Evolutionary conservation across 2,888 invertebrate species (phyloP).

Genomic region (Ctena decussata): DNA sequence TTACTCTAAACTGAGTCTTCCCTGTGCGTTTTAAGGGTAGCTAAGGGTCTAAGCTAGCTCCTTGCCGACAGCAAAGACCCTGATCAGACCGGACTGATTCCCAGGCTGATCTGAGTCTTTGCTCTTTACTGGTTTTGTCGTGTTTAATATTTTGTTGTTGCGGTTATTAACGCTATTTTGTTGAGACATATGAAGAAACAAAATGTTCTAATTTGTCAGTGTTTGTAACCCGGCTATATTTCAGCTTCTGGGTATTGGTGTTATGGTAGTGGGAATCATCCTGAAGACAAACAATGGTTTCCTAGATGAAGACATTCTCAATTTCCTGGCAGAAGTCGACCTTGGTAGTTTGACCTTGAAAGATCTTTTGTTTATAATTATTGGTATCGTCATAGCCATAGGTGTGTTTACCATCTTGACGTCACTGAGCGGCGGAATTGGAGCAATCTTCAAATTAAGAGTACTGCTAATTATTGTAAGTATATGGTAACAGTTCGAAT

Average conservation of each 20-base stretch:
- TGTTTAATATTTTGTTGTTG: too few relatives aligned
- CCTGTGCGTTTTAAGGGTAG: too few relatives aligned
- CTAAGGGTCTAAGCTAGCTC: too few relatives aligned
- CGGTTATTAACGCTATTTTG: not conserved
- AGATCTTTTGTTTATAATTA: conserved; percentile 29
- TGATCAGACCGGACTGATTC: too few relatives aligned
- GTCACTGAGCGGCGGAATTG: conserved; percentile 49
- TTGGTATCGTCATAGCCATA: conserved; percentile 36
- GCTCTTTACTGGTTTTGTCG: too few relatives aligned
- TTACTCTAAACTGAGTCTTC: too few relatives aligned
- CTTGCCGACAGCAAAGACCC: too few relatives aligned
- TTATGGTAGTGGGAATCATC: conserved; percentile 30
- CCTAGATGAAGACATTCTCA: conserved; percentile 47
- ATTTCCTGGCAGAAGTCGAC: conserved; percentile 35
- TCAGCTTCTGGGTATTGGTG: conserved; percentile 49
- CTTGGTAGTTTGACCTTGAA: conserved; percentile 38
- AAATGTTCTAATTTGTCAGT: conserved; percentile 10
- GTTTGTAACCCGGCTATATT: not conserved
- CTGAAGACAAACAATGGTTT: conserved; percentile 34
- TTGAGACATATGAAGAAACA: not conserved
- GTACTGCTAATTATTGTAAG: conserved; percentile 40
- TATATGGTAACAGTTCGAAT: too few relatives aligned
- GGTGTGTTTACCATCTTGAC: conserved; percentile 52
- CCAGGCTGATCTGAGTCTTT: too few relatives aligned
- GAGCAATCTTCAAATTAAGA: conserved; percentile 44